phyloP scores from a whole-genome alignment of 1,140 invertebrate genomes.

The Sitobion miscanthi region DNA sequence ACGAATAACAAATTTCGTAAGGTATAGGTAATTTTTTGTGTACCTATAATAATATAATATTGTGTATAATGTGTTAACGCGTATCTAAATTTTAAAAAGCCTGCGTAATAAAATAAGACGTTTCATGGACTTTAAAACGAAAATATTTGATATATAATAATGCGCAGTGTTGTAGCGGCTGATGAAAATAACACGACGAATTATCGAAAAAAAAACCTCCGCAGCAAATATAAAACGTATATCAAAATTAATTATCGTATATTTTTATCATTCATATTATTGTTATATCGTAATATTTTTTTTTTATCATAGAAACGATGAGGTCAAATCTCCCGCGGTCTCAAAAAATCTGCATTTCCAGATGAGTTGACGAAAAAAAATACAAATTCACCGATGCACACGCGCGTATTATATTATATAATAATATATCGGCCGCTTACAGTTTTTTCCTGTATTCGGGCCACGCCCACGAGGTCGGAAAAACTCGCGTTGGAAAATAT shows the following conservation, averaged over 20 bases:
- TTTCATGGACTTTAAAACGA: too few species aligned
- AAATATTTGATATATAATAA: neutral
- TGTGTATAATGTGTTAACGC: neutral
- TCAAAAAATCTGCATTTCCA: neutral
- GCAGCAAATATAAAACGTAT: too few species aligned
- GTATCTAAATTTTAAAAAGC: neutral
- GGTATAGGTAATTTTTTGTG: neutral
- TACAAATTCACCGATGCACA: neutral
- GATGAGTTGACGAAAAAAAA: neutral
- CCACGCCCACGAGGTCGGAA: conserved; percentile 26
- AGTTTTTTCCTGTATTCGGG: conserved; percentile 50
- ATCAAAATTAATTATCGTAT: too few species aligned
- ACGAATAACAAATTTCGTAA: neutral
- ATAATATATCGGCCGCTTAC: conserved; percentile 19
- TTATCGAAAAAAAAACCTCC: too few species aligned
- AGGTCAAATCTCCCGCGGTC: neutral
- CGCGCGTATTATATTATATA: neutral
- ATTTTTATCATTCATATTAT: neutral
- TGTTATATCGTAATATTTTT: too few species aligned
- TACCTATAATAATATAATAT: neutral
- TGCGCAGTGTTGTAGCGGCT: neutral
- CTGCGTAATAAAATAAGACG: too few species aligned
- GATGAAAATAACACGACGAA: neutral
- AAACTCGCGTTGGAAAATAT: conserved; percentile 8
- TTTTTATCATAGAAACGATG: too few species aligned